phyloP scores from a whole-genome alignment of 2,113 vertebrate genomes.

The Cyprinodon brontotheroides region DNA sequence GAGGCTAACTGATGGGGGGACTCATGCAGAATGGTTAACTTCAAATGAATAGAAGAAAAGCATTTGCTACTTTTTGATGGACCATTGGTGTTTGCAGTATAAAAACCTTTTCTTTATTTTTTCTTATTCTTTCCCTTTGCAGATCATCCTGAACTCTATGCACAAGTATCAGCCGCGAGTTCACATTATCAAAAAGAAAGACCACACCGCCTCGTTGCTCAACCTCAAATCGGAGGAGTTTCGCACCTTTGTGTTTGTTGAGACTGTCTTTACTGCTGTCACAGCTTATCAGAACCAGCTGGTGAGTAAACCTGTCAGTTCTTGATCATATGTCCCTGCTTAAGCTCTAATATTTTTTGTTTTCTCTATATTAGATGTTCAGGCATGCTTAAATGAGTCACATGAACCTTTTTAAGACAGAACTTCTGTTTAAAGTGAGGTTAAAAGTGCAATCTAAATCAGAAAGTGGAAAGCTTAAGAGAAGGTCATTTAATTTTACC shows the following conservation, averaged over 20 bases:
- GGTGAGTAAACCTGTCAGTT: conserved; percentile 81
- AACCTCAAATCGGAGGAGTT: conserved; percentile 99
- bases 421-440: not conserved
- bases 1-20: not conserved
- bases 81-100: not conserved
- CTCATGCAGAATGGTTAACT: not conserved
- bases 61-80: not conserved
- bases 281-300: conserved; percentile 98
- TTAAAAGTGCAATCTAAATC: not conserved
- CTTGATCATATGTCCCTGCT: not conserved
- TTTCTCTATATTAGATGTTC: not conserved
- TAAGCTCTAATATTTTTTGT: not conserved
- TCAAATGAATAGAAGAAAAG: not conserved
- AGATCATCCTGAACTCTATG: conserved; percentile 99
- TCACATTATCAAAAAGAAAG: conserved; percentile 99
- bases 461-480: not conserved
- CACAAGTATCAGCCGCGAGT: conserved; percentile 99
- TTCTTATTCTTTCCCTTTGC: conserved; percentile 23
- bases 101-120: not conserved
- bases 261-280: conserved; percentile 97
- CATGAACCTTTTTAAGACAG: not conserved
- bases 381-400: not conserved
- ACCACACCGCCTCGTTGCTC: conserved; percentile 95
- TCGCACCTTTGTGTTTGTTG: conserved; percentile 95
- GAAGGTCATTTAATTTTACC: too few relatives aligned